A percentile compares a stretch with the other conserved stretches of the same genome.
Conservation (phyloP, 30 jellyfish, hydroid and myxozoan species). For the Hydractinia symbiolongicarpus region DNA sequence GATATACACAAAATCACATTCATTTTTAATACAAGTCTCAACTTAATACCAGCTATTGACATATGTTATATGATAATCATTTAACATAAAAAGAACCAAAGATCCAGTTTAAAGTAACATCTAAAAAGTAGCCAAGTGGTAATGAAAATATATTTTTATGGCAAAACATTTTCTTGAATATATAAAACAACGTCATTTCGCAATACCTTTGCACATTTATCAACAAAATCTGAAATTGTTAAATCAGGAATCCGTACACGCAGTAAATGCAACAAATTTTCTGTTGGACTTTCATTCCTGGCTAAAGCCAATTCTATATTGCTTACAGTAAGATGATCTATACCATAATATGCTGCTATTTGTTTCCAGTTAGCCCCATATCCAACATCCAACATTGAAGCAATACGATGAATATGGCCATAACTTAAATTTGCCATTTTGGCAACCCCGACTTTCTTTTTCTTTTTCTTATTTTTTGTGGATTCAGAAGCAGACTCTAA, state of each 20-base stretch:
- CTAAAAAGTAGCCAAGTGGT: too few species aligned
- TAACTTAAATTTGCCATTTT: background rate
- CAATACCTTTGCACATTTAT: background rate
- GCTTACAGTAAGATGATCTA: background rate
- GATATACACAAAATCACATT: too few species aligned
- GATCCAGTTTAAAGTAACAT: too few species aligned
- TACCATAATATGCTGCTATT: background rate
- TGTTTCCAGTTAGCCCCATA: conserved; percentile 33
- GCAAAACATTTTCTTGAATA: conserved; percentile 3
- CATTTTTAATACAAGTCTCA: too few species aligned
- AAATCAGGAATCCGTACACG: conserved; percentile 3
- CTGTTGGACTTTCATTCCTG: conserved; percentile 1
- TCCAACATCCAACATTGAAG: conserved; percentile 14
- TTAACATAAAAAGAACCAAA: too few species aligned
- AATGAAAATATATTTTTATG: too few species aligned
- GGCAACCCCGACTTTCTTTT: conserved; percentile 6
- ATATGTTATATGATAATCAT: too few species aligned
- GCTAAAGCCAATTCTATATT: conserved; percentile 2
- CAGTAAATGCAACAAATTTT: background rate
- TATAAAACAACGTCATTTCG: background rate
- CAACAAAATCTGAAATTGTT: background rate
- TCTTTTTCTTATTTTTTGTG: conserved; percentile 4
- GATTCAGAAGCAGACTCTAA: background rate
- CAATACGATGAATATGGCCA: background rate
- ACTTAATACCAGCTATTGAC: too few species aligned